phyloP scores from a whole-genome alignment of 1,140 invertebrate species.

The Cyphomyrmex costatus region DNA sequence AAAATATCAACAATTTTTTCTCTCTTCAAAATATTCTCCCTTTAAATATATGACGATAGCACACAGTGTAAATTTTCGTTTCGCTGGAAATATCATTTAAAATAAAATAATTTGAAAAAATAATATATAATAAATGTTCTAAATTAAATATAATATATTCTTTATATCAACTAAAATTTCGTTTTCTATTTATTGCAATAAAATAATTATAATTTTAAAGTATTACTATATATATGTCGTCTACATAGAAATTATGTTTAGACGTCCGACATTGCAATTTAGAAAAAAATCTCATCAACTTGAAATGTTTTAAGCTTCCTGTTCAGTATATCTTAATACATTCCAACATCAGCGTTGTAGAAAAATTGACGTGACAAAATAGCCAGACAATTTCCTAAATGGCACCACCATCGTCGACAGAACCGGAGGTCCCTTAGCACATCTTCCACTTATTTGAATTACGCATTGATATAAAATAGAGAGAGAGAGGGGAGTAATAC shows the following conservation, averaged over 20 bases:
- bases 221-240: background rate
- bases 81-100: background rate
- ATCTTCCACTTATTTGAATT: slow-evolving; percentile 15
- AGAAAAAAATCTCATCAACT: slow-evolving; percentile 14
- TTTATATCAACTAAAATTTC: slow-evolving; percentile 1
- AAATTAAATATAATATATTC: background rate
- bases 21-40: background rate
- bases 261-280: background rate
- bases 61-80: background rate
- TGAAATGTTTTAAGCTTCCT: background rate
- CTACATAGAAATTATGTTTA: background rate
- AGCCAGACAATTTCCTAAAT: slow-evolving; percentile 24
- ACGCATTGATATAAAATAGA: slow-evolving; percentile 21
- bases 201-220: background rate
- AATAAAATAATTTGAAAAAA: background rate
- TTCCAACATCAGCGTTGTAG: background rate
- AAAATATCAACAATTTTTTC: background rate
- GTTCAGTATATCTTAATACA: background rate
- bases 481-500: background rate
- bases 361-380: slow-evolving; percentile 35
- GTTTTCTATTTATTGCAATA: background rate
- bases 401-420: background rate
- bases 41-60: background rate
- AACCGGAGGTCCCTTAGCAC: background rate
- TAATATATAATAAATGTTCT: background rate